phyloP scores from a whole-genome alignment of 1,140 invertebrate species.

The Orchestia grillus region DNA sequence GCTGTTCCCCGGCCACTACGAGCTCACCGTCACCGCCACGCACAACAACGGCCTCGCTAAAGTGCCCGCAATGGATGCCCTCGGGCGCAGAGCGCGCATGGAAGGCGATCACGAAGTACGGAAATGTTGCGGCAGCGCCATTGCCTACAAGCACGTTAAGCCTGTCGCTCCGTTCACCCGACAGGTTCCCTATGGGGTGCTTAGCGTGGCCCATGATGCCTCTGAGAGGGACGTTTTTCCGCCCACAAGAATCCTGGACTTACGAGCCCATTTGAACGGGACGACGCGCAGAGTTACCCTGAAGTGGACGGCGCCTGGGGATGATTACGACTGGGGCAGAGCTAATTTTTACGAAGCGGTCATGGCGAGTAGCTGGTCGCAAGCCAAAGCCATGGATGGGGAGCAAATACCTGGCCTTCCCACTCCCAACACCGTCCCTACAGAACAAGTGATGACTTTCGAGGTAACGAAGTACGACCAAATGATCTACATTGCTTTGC shows the following conservation, averaged over 20 bases:
- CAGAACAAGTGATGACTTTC: slow-evolving; percentile 62
- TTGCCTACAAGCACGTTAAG: slow-evolving; percentile 63
- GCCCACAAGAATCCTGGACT: slow-evolving; percentile 70
- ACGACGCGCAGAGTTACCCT: slow-evolving; percentile 69
- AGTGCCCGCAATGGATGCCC: slow-evolving; percentile 63
- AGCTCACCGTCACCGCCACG: slow-evolving; percentile 63
- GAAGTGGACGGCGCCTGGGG: slow-evolving; percentile 70
- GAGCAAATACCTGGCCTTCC: slow-evolving; percentile 64
- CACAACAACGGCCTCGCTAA: slow-evolving; percentile 65
- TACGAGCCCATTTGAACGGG: slow-evolving; percentile 67
- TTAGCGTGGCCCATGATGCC: slow-evolving; percentile 62
- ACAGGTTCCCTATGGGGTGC: slow-evolving; percentile 62
- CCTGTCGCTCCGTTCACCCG: slow-evolving; percentile 67
- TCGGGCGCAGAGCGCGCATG: slow-evolving; percentile 59
- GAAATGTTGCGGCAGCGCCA: slow-evolving; percentile 67
- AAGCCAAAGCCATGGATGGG: slow-evolving; percentile 66
- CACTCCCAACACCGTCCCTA: slow-evolving; percentile 61
- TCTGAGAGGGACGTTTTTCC: slow-evolving; percentile 69
- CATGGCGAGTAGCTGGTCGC: slow-evolving; percentile 62
- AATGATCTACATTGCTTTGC: slow-evolving; percentile 73
- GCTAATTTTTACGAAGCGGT: slow-evolving; percentile 67
- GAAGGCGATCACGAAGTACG: slow-evolving; percentile 58
- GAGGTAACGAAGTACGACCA: slow-evolving; percentile 65
- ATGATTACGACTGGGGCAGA: slow-evolving; percentile 69
- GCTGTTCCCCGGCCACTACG: slow-evolving; percentile 67